These are phyloP conservation scores for Adelognathus sp. DNA, from an alignment of 2,888 invertebrate genomes.

Conservation along the genomic window DNA sequence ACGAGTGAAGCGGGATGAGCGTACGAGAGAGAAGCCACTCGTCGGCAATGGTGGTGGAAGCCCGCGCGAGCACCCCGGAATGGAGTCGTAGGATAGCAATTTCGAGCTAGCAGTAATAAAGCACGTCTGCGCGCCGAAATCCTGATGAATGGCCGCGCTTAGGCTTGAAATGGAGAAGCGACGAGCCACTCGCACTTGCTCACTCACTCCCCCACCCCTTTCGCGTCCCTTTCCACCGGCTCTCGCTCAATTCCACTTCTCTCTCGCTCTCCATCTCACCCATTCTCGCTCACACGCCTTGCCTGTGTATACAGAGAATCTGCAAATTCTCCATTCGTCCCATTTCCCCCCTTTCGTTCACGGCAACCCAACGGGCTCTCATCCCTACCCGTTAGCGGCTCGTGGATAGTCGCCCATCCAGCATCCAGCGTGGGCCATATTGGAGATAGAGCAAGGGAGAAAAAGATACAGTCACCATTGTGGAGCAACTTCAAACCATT, in stretches of 20 bases:
- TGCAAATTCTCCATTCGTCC: constrained; percentile 54
- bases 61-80: constrained; percentile 73
- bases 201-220: constrained; percentile 66
- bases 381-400: constrained; percentile 43
- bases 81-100: constrained; percentile 82
- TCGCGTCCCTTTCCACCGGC: constrained; percentile 53
- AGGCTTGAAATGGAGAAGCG: constrained; percentile 81
- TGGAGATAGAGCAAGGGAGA: constrained; percentile 40
- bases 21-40: constrained; percentile 38
- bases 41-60: constrained; percentile 64
- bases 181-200: constrained; percentile 79
- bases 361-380: constrained; percentile 55
- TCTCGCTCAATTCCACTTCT: constrained; percentile 55
- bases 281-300: constrained; percentile 18
- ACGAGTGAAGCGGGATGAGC: constrained; percentile 36
- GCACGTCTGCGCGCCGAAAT: constrained; percentile 81
- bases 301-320: constrained; percentile 39
- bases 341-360: constrained; percentile 54
- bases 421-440: constrained; percentile 59
- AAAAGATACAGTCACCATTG: constrained; percentile 63
- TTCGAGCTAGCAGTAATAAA: constrained; percentile 81
- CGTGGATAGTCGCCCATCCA: constrained; percentile 43
- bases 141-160: constrained; percentile 81
- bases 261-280: constrained; percentile 22
- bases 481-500: constrained; percentile 53